Conservation (phyloP, 2,888 invertebrate species). For the Linnaemya tessellans region DNA sequence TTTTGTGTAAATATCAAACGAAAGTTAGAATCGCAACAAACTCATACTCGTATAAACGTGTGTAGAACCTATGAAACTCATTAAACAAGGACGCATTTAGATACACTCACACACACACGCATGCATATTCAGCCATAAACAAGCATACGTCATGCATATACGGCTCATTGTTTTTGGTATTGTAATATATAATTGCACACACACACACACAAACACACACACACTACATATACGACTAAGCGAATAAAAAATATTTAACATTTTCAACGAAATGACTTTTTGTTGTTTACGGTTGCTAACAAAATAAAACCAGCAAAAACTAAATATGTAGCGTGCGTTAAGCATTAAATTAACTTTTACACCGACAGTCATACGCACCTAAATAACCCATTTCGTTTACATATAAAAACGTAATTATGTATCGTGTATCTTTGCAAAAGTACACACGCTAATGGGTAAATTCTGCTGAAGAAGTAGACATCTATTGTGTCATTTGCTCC, state of each 20-base stretch:
- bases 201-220: too few species aligned
- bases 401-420: background rate
- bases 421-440: background rate
- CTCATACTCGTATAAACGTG: background rate
- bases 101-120: background rate
- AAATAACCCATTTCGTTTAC: slow-evolving; percentile 19
- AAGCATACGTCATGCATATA: slow-evolving; percentile 22
- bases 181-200: background rate
- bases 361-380: background rate
- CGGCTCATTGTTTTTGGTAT: slow-evolving; percentile 18
- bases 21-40: slow-evolving; percentile 50
- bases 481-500: too few species aligned
- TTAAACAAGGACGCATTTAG: slow-evolving; percentile 15
- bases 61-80: slow-evolving; percentile 19
- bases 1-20: slow-evolving; percentile 77
- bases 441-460: background rate
- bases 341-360: slow-evolving; percentile 37
- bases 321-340: slow-evolving; percentile 47
- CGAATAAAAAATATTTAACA: slow-evolving; percentile 39
- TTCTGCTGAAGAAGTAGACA: too few species aligned
- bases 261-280: slow-evolving; percentile 69
- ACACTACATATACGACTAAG: slow-evolving; percentile 12
- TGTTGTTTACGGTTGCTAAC: slow-evolving; percentile 60
- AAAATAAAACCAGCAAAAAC: slow-evolving; percentile 22
- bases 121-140: background rate